Conservation (phyloP, 1,140 invertebrate species). For the Micrasema longulum region DNA sequence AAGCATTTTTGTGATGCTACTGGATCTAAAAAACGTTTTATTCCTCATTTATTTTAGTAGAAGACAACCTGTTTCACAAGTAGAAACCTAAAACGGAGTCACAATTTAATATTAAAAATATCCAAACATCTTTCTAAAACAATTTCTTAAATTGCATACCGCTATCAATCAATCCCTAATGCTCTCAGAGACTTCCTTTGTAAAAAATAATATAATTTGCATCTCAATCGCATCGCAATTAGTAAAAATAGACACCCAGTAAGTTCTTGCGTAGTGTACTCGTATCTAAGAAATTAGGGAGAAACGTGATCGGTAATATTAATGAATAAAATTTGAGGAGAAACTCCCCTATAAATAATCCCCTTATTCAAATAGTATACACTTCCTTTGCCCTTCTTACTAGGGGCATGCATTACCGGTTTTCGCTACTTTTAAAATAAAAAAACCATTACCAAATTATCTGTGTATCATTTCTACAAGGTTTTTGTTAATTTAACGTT, state of each 20-base stretch:
- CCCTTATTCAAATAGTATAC: slow-evolving; percentile 38
- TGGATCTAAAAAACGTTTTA: too few relatives aligned
- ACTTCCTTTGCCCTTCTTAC: too few relatives aligned
- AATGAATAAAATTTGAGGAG: slow-evolving; percentile 49
- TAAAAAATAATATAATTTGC: slow-evolving; percentile 27
- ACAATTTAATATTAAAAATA: not conserved
- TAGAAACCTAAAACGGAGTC: too few relatives aligned
- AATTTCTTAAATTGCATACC: too few relatives aligned
- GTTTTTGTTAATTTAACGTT: too few relatives aligned
- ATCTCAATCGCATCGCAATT: slow-evolving; percentile 38
- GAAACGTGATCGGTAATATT: slow-evolving; percentile 51
- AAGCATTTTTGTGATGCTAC: too few relatives aligned
- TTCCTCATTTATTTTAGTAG: too few relatives aligned
- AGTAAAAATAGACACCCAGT: slow-evolving; percentile 29
- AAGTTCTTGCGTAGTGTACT: slow-evolving; percentile 1
- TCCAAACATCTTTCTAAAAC: not conserved
- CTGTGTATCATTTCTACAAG: too few relatives aligned
- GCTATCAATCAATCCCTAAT: slow-evolving; percentile 16
- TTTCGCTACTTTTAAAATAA: too few relatives aligned
- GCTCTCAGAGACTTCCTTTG: not conserved
- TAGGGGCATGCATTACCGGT: too few relatives aligned
- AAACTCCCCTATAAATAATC: slow-evolving; percentile 44
- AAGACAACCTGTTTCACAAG: too few relatives aligned
- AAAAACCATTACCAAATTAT: too few relatives aligned
- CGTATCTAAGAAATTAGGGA: slow-evolving; percentile 3